Evolutionary conservation across 2,888 invertebrate genomes (phyloP).

Genomic region (Nudaria mundana): DNA sequence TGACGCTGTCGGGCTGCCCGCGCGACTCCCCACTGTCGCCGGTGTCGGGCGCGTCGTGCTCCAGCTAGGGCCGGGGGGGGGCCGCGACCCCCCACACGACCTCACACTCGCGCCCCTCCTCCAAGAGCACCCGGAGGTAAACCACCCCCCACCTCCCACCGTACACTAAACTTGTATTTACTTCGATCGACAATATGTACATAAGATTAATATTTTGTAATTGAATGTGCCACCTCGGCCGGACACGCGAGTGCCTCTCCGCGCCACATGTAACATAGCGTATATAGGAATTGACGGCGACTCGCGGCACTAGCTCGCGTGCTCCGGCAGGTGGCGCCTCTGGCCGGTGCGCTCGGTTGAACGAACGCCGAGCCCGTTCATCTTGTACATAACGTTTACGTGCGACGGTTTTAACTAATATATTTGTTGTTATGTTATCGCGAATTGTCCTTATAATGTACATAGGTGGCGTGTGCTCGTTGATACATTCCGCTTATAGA

Average conservation of each 20-base stretch:
- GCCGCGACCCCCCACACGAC: slow-evolving; percentile 79
- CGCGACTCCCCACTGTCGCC: slow-evolving; percentile 93
- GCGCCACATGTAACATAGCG: slow-evolving; percentile 42
- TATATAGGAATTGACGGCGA: slow-evolving; percentile 62
- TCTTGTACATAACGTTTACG: slow-evolving; percentile 67
- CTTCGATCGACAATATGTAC: slow-evolving; percentile 81
- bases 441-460: slow-evolving; percentile 69
- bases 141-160: slow-evolving; percentile 54
- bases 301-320: slow-evolving; percentile 24
- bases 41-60: slow-evolving; percentile 93
- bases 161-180: slow-evolving; percentile 66
- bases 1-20: slow-evolving; percentile 94
- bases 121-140: slow-evolving; percentile 79
- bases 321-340: slow-evolving; percentile 51
- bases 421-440: slow-evolving; percentile 72
- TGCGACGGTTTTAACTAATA: slow-evolving; percentile 68
- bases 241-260: slow-evolving; percentile 14
- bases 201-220: slow-evolving; percentile 79
- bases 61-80: slow-evolving; percentile 90
- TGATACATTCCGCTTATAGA: slow-evolving; percentile 55
- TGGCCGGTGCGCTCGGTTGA: slow-evolving; percentile 56
- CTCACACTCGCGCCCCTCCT: slow-evolving; percentile 78
- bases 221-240: slow-evolving; percentile 57
- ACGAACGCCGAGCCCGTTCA: slow-evolving; percentile 55
- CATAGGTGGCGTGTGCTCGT: slow-evolving; percentile 62